A percentile compares a stretch with the other conserved stretches of the same genome.
Conservation (phyloP, 2,113 vertebrate genomes). For the Bucco capensis region DNA sequence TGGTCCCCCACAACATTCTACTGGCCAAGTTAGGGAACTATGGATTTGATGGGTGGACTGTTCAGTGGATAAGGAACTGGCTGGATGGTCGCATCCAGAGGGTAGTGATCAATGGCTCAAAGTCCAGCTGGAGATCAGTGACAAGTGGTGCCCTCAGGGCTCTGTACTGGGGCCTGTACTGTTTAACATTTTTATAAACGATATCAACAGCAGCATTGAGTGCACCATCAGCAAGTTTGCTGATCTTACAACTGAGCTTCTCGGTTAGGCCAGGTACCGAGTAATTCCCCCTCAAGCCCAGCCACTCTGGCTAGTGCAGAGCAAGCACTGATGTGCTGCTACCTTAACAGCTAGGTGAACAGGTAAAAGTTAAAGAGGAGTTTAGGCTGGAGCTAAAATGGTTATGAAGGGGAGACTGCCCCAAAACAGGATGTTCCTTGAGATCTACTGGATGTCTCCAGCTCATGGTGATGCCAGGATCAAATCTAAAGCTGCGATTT, state of each 20-base stretch:
- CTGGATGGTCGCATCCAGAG: too few relatives aligned
- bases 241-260: neutral
- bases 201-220: too few relatives aligned
- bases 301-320: fast-evolving
- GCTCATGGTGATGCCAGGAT: fast-evolving
- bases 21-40: too few relatives aligned
- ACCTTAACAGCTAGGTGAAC: neutral
- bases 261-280: neutral
- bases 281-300: neutral
- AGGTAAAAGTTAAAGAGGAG: neutral
- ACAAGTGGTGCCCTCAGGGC: too few relatives aligned
- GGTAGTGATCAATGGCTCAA: too few relatives aligned
- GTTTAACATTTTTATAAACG: too few relatives aligned
- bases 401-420: neutral
- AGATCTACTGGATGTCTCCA: neutral
- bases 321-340: fast-evolving
- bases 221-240: too few relatives aligned
- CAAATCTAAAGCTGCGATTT: neutral
- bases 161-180: too few relatives aligned
- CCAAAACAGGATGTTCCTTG: neutral
- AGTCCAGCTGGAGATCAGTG: too few relatives aligned
- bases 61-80: too few relatives aligned
- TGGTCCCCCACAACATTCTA: too few relatives aligned
- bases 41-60: too few relatives aligned
- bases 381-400: neutral